These are phyloP conservation scores for Bactericera cockerelli DNA, from an alignment of 1,140 invertebrate species.

Conservation along the genomic window DNA sequence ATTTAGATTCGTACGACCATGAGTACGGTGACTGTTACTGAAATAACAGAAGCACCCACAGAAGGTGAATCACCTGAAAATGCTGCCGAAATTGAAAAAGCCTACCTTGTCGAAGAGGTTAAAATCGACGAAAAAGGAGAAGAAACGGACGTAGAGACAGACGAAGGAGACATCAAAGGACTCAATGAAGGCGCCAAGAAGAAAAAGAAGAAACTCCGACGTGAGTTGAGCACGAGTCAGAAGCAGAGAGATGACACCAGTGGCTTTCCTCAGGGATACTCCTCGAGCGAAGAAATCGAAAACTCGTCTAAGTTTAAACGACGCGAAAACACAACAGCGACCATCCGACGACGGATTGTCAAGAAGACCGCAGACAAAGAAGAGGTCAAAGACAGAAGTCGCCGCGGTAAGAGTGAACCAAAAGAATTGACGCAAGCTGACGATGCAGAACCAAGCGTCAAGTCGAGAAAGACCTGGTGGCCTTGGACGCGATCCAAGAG, in stretches of 20 bases:
- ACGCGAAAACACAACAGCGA: neutral
- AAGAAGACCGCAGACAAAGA: conserved; percentile 9
- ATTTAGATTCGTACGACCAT: no score
- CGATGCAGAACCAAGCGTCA: neutral
- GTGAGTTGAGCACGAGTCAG: neutral
- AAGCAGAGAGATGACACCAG: conserved; percentile 4
- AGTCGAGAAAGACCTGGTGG: neutral
- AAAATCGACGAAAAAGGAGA: conserved; percentile 9
- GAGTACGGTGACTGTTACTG: neutral
- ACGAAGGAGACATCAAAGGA: conserved; percentile 3
- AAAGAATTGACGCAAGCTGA: neutral
- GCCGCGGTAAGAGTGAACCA: neutral
- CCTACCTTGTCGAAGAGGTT: neutral
- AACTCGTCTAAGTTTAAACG: conserved; percentile 10
- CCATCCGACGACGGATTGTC: conserved; percentile 3
- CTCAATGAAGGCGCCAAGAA: neutral
- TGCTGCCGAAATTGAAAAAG: neutral
- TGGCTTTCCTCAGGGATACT: neutral
- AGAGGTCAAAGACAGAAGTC: neutral
- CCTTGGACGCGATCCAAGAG: conserved; percentile 1
- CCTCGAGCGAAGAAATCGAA: neutral
- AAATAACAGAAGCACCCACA: neutral
- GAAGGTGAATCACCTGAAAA: neutral
- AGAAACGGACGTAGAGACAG: conserved; percentile 12
- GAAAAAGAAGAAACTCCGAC: conserved; percentile 9